Percentiles rank a stretch among this genome's conserved stretches.
These are phyloP conservation scores for Taxidea taxus DNA, from an alignment of 2,113 vertebrate genomes.

Conservation along the genomic window DNA sequence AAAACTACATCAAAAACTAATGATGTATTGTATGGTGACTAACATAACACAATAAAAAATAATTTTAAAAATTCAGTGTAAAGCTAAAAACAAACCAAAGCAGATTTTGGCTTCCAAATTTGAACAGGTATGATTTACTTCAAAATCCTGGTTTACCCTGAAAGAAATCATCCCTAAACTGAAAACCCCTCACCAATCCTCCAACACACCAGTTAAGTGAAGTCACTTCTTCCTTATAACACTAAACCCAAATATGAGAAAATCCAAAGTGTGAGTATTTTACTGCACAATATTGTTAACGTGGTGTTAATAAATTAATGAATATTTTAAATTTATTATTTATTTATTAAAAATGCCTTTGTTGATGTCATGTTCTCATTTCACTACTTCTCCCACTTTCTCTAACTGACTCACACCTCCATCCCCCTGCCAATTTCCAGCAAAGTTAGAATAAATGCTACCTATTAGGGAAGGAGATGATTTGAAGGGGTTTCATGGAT, in stretches of 20 bases:
- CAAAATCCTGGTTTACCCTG: not conserved
- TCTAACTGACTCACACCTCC: not conserved
- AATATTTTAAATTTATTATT: not conserved
- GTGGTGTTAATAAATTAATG: not conserved
- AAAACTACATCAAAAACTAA: too few relatives aligned
- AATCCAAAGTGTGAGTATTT: not conserved
- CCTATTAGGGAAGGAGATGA: not conserved
- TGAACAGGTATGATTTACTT: not conserved
- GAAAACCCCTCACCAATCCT: not conserved
- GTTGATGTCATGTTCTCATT: not conserved
- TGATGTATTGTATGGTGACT: too few relatives aligned
- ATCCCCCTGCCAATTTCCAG: not conserved
- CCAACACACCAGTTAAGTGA: not conserved
- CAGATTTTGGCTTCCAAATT: not conserved
- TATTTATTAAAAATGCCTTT: not conserved
- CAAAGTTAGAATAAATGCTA: not conserved
- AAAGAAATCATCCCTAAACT: not conserved
- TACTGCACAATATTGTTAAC: not conserved
- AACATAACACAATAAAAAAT: too few relatives aligned
- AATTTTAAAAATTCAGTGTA: not conserved
- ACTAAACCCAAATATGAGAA: not conserved
- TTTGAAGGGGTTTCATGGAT: not conserved
- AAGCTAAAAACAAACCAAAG: not conserved
- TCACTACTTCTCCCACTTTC: not conserved
- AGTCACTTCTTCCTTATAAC: not conserved